Conservation (phyloP, 2,113 vertebrate genomes). For the Erpornis zantholeuca region DNA sequence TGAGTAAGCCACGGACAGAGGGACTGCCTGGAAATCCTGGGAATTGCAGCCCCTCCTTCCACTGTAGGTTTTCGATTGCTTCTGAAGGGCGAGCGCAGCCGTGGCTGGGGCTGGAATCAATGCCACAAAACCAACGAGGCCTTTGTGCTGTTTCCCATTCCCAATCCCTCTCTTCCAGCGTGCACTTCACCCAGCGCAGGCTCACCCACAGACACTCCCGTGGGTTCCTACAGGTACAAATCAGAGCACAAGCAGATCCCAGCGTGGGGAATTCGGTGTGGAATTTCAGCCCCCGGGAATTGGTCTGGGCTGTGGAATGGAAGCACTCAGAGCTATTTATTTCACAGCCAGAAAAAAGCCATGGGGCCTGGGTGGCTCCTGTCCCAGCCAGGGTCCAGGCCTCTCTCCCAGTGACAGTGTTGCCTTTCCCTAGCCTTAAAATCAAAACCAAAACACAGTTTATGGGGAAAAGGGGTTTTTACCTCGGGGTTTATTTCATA, state of each 20-base stretch:
- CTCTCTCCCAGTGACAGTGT: not conserved
- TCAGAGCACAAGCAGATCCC: fast-evolving
- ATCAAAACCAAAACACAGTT: no score
- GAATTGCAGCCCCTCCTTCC: not conserved
- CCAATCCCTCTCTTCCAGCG: fast-evolving
- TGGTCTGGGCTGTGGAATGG: fast-evolving
- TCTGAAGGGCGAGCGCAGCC: not conserved
- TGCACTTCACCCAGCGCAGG: not conserved
- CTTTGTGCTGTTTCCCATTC: not conserved
- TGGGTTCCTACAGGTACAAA: fast-evolving
- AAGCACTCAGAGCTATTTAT: fast-evolving
- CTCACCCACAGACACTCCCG: fast-evolving
- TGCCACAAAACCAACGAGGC: fast-evolving
- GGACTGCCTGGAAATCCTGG: not conserved
- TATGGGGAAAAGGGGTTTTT: no score
- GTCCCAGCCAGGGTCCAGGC: fast-evolving
- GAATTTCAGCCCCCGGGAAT: fast-evolving
- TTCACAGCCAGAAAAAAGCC: not conserved
- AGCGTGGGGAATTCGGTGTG: fast-evolving
- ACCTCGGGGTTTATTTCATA: no score
- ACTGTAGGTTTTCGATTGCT: fast-evolving
- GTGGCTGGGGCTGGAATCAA: not conserved
- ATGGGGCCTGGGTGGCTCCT: not conserved
- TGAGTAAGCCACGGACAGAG: not conserved
- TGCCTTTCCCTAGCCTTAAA: no score